phyloP scores from a whole-genome alignment of 2,113 vertebrate species.

The Mesembrinibis cayennensis region DNA sequence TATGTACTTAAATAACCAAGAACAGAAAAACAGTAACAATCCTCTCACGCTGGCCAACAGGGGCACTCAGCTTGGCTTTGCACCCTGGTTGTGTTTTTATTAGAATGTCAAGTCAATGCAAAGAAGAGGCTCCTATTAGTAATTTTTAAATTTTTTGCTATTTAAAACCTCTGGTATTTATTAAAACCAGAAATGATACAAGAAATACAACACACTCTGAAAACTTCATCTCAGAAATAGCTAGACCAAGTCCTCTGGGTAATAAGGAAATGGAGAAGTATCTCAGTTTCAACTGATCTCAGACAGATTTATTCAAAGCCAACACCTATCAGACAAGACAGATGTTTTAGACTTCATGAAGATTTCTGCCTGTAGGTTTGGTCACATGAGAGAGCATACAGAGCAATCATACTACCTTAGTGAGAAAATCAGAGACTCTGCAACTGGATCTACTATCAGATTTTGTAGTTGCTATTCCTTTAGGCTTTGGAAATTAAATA shows the following conservation, averaged over 20 bases:
- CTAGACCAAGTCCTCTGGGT: background rate
- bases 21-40: background rate
- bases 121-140: background rate
- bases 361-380: background rate
- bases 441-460: background rate
- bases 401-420: background rate
- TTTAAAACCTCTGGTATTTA: constrained; percentile 2
- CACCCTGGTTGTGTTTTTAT: background rate
- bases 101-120: background rate
- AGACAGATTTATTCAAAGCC: background rate
- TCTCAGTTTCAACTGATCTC: background rate
- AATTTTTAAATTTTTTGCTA: background rate
- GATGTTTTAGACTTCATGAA: constrained; percentile 22
- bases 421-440: constrained; percentile 2
- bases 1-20: background rate
- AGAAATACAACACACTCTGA: background rate
- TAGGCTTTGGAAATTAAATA: background rate
- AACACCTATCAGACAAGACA: background rate
- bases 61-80: background rate
- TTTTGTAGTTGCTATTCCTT: background rate
- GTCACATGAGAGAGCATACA: background rate
- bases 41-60: background rate
- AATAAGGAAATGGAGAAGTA: background rate
- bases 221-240: constrained; percentile 28
- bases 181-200: constrained; percentile 13